Base-by-base conservation (phyloP, 1,140 invertebrate genomes). In the Cecropterus lyciades region DNA sequence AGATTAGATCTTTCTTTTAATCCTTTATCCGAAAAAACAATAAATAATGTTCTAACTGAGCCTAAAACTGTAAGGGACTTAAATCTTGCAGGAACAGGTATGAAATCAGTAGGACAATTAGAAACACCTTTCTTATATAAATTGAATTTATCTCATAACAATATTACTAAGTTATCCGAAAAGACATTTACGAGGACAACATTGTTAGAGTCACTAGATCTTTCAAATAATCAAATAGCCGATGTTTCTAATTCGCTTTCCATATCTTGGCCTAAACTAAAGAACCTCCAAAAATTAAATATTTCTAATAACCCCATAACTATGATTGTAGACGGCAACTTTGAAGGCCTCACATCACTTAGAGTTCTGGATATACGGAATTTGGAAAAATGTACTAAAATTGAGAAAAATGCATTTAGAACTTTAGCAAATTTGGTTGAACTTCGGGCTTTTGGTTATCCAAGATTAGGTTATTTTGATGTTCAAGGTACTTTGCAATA, bases 61-160 rank as follows among this genome's bases (percentile, higher is more conserved):
- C 97, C 97, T 0, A 98, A 98, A 93, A 97, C 97, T 0, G 95
- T 97, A 0, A 87, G 97, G 51, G 94, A 95, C 46, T 87, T 98
- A 8, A 97, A 97, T 85, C 88, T 98, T 16, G 96, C 97, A 0
- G 94, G 95, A 42, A 97, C 96, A 1, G 95, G 96, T 9, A 95
- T 98, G 5, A 94, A 90, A 46, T 79, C 89, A 4, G 84, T 98
- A 3, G 92, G 93, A 0, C 94, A 95, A 40, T 81, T 98, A 14
- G 98, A 98, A 92, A 98, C 96, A 20, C 97, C 97, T 5, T 98
- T 98, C 79, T 92, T 98, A 37, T 94, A 95, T 67, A 89, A 92
- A 60, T 87, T 98, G n/a, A 98, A 98, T 89, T 79, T 98, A 6
- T 97, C 97, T 0, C 87, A 93, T 24, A 98, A 98, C 80, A 93